These are phyloP conservation scores for Perizoma flavofasciatum DNA, from an alignment of 2,888 invertebrate genomes.

Conservation along the genomic window DNA sequence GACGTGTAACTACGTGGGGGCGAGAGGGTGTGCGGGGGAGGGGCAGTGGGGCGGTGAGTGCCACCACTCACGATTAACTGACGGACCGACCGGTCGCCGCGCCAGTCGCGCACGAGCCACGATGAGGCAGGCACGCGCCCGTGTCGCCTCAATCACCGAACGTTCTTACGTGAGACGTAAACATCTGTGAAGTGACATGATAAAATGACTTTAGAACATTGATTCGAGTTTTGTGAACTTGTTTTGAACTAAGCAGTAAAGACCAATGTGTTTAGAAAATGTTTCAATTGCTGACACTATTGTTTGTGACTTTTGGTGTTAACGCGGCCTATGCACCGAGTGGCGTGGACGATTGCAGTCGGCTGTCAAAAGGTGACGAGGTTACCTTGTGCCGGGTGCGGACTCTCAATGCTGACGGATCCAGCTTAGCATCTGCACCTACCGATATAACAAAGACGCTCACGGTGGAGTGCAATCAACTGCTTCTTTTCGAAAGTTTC, in stretches of 20 bases:
- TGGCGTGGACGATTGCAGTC: constrained; percentile 73
- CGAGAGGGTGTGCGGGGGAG: constrained; percentile 62
- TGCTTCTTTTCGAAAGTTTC: constrained; percentile 91
- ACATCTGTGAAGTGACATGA: constrained; percentile 71
- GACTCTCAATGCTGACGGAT: constrained; percentile 87
- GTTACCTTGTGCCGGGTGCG: constrained; percentile 87
- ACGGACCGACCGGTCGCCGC: constrained; percentile 58
- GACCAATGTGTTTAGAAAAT: constrained; percentile 80
- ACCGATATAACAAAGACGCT: constrained; percentile 89
- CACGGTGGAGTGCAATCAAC: constrained; percentile 90
- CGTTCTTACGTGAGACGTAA: constrained; percentile 73
- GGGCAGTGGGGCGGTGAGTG: constrained; percentile 65
- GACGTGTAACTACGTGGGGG: constrained; percentile 78
- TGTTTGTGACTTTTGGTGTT: constrained; percentile 80
- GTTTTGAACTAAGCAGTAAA: constrained; percentile 50
- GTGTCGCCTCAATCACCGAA: constrained; percentile 61
- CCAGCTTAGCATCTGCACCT: constrained; percentile 84
- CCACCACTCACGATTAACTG: constrained; percentile 69
- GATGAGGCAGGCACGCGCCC: constrained; percentile 71
- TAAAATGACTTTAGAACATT: constrained; percentile 53
- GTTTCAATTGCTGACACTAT: constrained; percentile 79
- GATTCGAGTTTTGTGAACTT: constrained; percentile 56
- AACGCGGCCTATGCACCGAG: constrained; percentile 72
- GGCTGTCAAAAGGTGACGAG: constrained; percentile 72
- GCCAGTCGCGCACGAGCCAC: constrained; percentile 74